Percentiles rank a stretch among this genome's conserved stretches.
Conservation (phyloP, 2,797 vertebrate genomes). For the Ptychobarbus kaznakovi region DNA sequence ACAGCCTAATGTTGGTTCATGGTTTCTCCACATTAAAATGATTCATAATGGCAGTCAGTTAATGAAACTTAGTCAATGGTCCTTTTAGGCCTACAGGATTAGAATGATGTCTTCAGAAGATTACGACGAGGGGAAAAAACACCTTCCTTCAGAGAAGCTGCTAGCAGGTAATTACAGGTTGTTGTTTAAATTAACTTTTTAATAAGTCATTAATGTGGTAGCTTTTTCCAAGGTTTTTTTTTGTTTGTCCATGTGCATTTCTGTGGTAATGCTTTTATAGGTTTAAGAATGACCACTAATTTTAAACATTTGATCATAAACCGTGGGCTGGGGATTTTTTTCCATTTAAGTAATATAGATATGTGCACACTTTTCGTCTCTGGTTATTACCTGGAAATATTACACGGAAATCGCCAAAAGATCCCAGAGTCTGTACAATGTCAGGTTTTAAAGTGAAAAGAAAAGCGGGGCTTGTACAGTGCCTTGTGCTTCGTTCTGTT, state of each 20-base stretch:
- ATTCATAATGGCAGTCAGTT: slow-evolving; percentile 2
- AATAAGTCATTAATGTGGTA: neutral
- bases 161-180: slow-evolving; percentile 12
- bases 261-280: slow-evolving; percentile 21
- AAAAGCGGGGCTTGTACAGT: neutral
- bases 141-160: neutral
- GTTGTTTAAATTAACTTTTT: slow-evolving; percentile 3
- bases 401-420: neutral
- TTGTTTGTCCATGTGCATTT: neutral
- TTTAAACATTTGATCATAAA: neutral
- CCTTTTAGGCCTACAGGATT: neutral
- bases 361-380: neutral
- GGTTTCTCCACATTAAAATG: neutral
- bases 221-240: neutral
- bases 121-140: neutral
- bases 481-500: slow-evolving; percentile 35
- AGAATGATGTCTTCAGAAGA: slow-evolving; percentile 11
- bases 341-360: slow-evolving; percentile 3
- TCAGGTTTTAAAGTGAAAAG: neutral
- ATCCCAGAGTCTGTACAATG: neutral
- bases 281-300: slow-evolving; percentile 16
- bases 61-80: slow-evolving; percentile 19
- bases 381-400: neutral
- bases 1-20: neutral
- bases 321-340: neutral